Base-by-base conservation (phyloP, 2,797 vertebrate species). In the Philypnodon macrostomus region DNA sequence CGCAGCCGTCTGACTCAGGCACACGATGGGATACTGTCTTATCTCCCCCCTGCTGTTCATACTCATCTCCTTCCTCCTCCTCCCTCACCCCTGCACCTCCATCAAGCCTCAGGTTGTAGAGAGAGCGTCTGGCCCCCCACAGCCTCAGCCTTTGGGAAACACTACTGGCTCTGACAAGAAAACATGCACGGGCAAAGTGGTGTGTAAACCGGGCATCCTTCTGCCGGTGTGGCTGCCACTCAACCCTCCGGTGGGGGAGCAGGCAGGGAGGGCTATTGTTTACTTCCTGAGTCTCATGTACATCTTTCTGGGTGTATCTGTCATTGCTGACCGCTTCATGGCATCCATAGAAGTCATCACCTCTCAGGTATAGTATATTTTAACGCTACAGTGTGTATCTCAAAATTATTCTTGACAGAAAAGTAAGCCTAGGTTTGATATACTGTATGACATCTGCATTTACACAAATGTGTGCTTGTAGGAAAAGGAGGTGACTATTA, bases 261-360 rank as follows among this genome's bases (percentile, higher is more conserved):
- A 94, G 61, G 84, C 90, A 0, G 92, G 93, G 0, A 87, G 95
- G 1, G 94, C 95, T 0, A 51, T 93, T 1, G 76, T 98, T 63
- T 98, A 98, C 88, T 98, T 98, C 7, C 54, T 90, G 27, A 91
- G 85, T 72, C 93, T 98, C 85, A 90, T 96, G 73, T 98, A 98
- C 86, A 91, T 96, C 75, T 98, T 98, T 77, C 64, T 98, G 72
- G 96, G 96, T 0, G 94, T 98, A 44, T 98, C 96, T 71, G 93
- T 97, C 85, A 92, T 98, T 1, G 95, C 96, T 0, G 96, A 98
- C 72, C 94, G 96, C 73, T 98, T 98, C 89, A 98, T 98, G 96
- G 92, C 94, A 0, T 93, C 96, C 69, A 98, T 98, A 12, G 96
- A 98, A 83, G 95, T 97, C 53, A 98, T 98, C 86, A 98, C 95